Base-by-base conservation (phyloP, 2,113 vertebrate species). In the Proteles cristata region DNA sequence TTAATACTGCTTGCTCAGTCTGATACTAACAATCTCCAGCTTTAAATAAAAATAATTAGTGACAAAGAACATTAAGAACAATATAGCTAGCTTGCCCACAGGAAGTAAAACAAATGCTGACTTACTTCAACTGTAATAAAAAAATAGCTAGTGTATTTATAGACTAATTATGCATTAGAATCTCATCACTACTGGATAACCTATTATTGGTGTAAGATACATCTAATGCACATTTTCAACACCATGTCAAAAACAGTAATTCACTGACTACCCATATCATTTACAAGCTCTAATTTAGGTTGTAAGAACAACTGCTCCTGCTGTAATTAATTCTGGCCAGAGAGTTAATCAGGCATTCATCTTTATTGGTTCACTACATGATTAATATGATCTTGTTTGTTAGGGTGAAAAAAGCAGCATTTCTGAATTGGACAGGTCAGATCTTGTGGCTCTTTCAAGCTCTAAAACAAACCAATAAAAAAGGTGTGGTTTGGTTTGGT, bases 261-360 rank as follows among this genome's bases (percentile, higher is more conserved):
- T 97, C 55, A 25, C 25, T 97, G 76, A 97, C 87, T 97, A 35
- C 26, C 87, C 91, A 94, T 98, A 97, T 97, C 5, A 96, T 98
- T 98, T 98, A 90, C 61, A 97, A 71, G 85, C 69, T 95, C 61
- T 98, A 97, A 98, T 96, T 97, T 73, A 96, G n/a, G 91, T n/a
- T 80, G 79, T 98, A 98, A 97, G 97, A 96, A 77, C 65, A 97
- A 98, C 88, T 97, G 92, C 92, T 85, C 97, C 76, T 66, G 28
- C 14, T 95, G 31, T 96, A 94, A 98, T 98, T 97, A 98, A n/a
- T 97, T 98, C 93, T 97, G 80, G n/a, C 17, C 94, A 86, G 39
- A 93, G 77, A 98, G 95, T 97, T 98, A 98, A 98, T 98, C 96
- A 98, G 82, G 33, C 16, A 93, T 95, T 98, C 95, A 76, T 98